Evolutionary conservation across 2,113 vertebrate species (phyloP).

Genomic region (Aythya baeri): DNA sequence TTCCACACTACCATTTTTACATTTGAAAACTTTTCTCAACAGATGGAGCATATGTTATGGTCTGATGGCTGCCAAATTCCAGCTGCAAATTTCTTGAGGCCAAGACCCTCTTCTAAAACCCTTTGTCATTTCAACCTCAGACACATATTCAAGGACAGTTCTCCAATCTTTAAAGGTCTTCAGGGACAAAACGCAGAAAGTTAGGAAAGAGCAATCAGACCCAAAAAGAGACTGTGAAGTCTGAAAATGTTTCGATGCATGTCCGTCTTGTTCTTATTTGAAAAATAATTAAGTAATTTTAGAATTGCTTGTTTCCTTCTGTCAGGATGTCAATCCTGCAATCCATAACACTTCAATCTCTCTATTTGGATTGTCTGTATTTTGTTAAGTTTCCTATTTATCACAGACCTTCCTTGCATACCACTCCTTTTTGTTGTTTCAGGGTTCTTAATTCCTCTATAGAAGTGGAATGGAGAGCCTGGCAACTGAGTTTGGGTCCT

Average conservation of each 20-base stretch:
- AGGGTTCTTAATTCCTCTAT: background rate
- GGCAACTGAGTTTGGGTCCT: background rate
- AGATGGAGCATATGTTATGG: constrained; percentile 46
- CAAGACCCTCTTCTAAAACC: constrained; percentile 41
- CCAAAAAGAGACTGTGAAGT: background rate
- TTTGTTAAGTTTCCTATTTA: background rate
- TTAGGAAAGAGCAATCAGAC: background rate
- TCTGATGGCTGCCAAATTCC: constrained; percentile 57
- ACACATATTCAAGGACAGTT: background rate
- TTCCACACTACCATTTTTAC: constrained; percentile 43
- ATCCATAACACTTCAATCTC: background rate
- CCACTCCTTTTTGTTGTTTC: background rate
- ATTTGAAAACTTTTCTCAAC: constrained; percentile 18
- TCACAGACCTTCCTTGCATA: accelerated
- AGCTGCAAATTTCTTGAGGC: constrained; percentile 47
- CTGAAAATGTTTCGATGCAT: background rate
- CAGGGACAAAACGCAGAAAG: background rate
- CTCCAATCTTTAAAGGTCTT: background rate
- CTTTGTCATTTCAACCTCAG: constrained; percentile 22
- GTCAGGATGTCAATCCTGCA: background rate
- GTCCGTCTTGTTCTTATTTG: background rate
- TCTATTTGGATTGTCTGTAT: background rate
- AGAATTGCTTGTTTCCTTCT: background rate
- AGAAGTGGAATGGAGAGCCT: background rate
- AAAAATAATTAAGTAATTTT: background rate